A percentile compares a stretch with the other conserved stretches of the same genome.
Evolutionary conservation across 2,888 invertebrate genomes (phyloP).

Genomic region (Diarsia brunnea): DNA sequence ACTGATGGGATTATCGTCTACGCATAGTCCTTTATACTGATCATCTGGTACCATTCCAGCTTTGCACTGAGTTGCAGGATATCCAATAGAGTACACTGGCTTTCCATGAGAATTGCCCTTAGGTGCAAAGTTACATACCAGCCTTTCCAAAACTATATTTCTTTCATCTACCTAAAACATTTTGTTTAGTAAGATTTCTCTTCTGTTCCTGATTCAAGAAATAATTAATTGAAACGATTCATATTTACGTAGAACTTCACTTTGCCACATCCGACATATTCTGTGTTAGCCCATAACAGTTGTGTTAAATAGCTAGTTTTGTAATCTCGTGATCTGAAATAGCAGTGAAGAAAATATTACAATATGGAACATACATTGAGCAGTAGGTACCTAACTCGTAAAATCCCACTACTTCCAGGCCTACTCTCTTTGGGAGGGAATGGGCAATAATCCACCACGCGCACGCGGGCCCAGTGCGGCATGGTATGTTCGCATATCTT

Average conservation of each 20-base stretch:
- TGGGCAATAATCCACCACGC: no score
- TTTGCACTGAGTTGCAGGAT: conserved; percentile 82
- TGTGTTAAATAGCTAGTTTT: conserved; percentile 83
- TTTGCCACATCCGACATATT: conserved; percentile 84
- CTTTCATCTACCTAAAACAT: conserved; percentile 70
- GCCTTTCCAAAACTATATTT: conserved; percentile 76
- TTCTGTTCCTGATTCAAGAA: background rate
- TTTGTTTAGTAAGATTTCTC: conserved; percentile 29
- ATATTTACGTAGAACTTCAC: conserved; percentile 82
- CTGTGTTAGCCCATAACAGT: conserved; percentile 85
- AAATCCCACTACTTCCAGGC: no score
- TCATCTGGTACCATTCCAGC: conserved; percentile 71
- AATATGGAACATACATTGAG: background rate
- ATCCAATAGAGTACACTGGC: conserved; percentile 83
- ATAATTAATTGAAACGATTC: background rate
- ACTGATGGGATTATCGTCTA: conserved; percentile 49
- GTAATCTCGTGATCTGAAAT: conserved; percentile 75
- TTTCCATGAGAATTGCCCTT: conserved; percentile 81
- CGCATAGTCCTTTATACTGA: conserved; percentile 76
- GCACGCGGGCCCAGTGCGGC: no score
- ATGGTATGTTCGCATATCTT: no score
- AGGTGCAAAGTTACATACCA: conserved; percentile 86
- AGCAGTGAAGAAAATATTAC: background rate
- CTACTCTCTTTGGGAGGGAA: no score
- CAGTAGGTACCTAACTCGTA: background rate